phyloP scores from a whole-genome alignment of 2,888 invertebrate species.

The Drosophila eohydei region DNA sequence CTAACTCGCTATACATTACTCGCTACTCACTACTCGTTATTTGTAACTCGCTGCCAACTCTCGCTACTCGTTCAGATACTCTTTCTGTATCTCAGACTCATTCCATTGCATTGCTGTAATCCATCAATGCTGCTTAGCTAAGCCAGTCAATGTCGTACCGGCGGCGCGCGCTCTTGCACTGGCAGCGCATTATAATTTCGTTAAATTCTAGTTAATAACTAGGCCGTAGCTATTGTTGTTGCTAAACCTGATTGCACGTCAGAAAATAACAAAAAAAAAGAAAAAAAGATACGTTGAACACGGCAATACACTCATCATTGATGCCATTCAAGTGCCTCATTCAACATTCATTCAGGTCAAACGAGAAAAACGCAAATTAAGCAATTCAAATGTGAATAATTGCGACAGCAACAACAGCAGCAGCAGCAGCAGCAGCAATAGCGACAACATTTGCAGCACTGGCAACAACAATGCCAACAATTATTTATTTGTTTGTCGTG shows the following conservation, averaged over 20 bases:
- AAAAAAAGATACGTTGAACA: background rate
- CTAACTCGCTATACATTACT: background rate
- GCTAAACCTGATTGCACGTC: slow-evolving; percentile 8
- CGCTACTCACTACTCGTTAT: background rate
- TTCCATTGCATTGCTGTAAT: background rate
- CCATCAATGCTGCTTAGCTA: slow-evolving; percentile 1
- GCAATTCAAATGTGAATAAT: slow-evolving; percentile 49
- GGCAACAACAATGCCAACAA: slow-evolving; percentile 26
- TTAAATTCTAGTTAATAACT: slow-evolving; percentile 17
- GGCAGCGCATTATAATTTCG: slow-evolving; percentile 5
- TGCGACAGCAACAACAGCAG: slow-evolving; percentile 17
- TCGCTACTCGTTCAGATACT: background rate
- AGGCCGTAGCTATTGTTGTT: slow-evolving; percentile 6
- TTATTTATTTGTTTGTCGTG: slow-evolving; percentile 33
- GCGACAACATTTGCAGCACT: slow-evolving; percentile 2
- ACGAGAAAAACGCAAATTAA: slow-evolving; percentile 14
- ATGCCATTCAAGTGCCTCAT: slow-evolving; percentile 41
- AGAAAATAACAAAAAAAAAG: background rate
- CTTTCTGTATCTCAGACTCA: background rate
- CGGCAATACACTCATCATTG: slow-evolving; percentile 5
- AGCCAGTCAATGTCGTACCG: background rate
- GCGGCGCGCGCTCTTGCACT: background rate
- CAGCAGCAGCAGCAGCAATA: slow-evolving; percentile 11
- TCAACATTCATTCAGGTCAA: slow-evolving; percentile 45
- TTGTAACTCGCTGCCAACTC: no score